Evolutionary conservation across 1,140 invertebrate genomes (phyloP).

Genomic region (Heterodera schachtii): DNA sequence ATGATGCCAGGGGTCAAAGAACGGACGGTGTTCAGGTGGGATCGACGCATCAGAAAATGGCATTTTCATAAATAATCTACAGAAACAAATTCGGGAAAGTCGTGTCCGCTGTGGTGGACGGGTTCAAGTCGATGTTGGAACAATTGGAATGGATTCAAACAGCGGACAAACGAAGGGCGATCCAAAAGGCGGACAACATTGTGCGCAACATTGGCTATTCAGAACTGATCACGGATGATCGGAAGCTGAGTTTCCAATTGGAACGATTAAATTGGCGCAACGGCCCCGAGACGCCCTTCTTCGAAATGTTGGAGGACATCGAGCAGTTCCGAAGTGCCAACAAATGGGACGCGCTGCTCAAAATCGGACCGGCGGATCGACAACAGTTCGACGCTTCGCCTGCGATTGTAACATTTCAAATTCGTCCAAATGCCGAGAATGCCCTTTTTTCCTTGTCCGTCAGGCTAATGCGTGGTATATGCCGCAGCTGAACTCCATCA

Average conservation of each 20-base stretch:
- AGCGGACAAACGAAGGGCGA: conserved; percentile 52
- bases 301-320: conserved; percentile 19
- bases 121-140: conserved; percentile 59
- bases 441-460: conserved; percentile 13
- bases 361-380: not conserved
- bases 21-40: conserved; percentile 6
- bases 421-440: not conserved
- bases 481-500: conserved; percentile 53
- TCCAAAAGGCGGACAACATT: conserved; percentile 55
- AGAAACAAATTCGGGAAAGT: conserved; percentile 6
- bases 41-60: conserved; percentile 19
- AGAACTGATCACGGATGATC: conserved; percentile 55
- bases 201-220: conserved; percentile 59
- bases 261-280: conserved; percentile 17
- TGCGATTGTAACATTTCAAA: not conserved
- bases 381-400: not conserved
- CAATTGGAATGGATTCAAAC: conserved; percentile 55
- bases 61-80: not conserved
- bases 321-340: conserved; percentile 11
- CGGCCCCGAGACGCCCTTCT: conserved; percentile 4
- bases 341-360: conserved; percentile 17
- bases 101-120: conserved; percentile 42
- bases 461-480: conserved; percentile 28
- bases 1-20: not conserved
- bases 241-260: conserved; percentile 48